Conservation (phyloP, 2,797 vertebrate genomes). For the Hirundo rustica region DNA sequence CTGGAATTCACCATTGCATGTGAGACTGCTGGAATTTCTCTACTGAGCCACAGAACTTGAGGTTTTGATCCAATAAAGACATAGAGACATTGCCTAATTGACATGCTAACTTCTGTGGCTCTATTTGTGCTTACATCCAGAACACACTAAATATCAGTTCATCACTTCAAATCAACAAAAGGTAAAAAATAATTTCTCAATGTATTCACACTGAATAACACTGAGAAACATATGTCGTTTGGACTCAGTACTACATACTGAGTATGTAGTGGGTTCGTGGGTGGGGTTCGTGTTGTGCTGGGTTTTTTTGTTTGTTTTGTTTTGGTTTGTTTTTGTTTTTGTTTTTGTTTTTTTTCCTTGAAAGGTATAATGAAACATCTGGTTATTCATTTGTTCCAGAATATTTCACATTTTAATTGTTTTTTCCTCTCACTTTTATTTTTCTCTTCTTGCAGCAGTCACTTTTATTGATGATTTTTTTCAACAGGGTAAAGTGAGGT, state of each 20-base stretch:
- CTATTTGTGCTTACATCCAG: not conserved
- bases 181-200: not conserved
- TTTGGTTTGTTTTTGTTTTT: accelerated
- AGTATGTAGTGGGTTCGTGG: too few relatives aligned
- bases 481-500: not conserved
- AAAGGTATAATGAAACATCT: not conserved
- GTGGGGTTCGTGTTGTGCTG: too few relatives aligned
- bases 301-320: too few relatives aligned
- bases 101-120: not conserved
- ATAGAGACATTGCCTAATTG: not conserved
- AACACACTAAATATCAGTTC: not conserved
- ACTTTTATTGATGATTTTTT: not conserved
- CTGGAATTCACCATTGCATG: not conserved
- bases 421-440: not conserved
- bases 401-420: not conserved
- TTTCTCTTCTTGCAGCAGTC: not conserved
- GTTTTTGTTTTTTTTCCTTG: not conserved
- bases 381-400: not conserved
- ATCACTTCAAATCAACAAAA: not conserved
- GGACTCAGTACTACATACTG: not conserved
- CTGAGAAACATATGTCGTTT: not conserved
- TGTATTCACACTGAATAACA: not conserved
- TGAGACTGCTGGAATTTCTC: not conserved
- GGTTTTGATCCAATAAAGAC: not conserved
- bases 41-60: not conserved